Evolutionary conservation across 2,113 vertebrate species (phyloP).

Genomic region (Silurus meridionalis): DNA sequence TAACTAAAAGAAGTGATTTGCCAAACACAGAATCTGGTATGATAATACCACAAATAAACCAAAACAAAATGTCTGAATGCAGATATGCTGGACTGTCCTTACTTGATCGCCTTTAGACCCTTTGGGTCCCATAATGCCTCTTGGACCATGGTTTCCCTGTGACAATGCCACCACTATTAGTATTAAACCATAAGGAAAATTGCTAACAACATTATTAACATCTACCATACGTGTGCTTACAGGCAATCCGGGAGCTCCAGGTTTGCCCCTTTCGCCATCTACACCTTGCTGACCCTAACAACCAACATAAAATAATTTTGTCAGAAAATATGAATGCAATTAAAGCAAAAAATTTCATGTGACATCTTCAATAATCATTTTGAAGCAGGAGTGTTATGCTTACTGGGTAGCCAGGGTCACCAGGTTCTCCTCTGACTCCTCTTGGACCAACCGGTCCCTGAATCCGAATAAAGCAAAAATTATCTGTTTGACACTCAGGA

Average conservation of each 20-base stretch:
- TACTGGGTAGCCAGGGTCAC: conserved; percentile 87
- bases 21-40: not conserved
- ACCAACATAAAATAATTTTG: conserved; percentile 28
- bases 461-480: conserved; percentile 44
- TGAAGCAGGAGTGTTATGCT: conserved; percentile 63
- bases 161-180: conserved; percentile 50
- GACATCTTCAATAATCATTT: not conserved
- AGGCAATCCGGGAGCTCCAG: conserved; percentile 84
- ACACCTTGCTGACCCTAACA: conserved; percentile 84
- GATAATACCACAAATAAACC: not conserved
- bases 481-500: conserved; percentile 30
- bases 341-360: not conserved
- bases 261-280: conserved; percentile 83
- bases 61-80: not conserved
- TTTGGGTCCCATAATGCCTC: conserved; percentile 82
- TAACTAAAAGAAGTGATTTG: not conserved
- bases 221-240: conserved; percentile 76
- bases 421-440: conserved; percentile 86
- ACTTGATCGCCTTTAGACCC: conserved; percentile 95
- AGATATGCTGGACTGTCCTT: conserved; percentile 49
- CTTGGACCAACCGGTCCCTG: conserved; percentile 84
- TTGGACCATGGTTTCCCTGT: conserved; percentile 87
- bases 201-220: not conserved
- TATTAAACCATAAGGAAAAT: not conserved
- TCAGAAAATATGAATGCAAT: not conserved